Evolutionary conservation across 2,888 invertebrate species (phyloP), one percentile per base, ranked within the genome.

Genomic region (Drosophila ustulata): DNA sequence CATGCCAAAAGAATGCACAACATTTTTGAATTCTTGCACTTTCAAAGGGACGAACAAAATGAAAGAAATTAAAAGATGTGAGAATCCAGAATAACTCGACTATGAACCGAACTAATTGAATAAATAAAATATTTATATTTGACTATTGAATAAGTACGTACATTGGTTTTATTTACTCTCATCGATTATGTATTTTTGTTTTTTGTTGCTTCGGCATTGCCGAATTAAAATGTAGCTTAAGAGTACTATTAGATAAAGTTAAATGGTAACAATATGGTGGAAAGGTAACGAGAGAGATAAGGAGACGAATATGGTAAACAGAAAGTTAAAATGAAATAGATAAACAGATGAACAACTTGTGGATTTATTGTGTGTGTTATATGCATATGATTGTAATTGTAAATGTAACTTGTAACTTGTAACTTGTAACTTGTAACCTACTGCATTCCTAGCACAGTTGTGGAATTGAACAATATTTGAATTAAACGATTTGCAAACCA

Each of bases 371-470:
- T 66, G 45, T 58, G 55, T 61, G 53, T 25, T 45, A 56, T 26
- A 45, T 39, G 63, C 50, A 63, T 65, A 64, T 52, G 46, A 56
- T 28, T 66, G 37, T 69, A 75, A 57, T 61, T 85, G 65, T 76
- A 71, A 68, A 69, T 85, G 62, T 82, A 41, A 37, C 4, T 41
- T 13, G 39, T 41, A 57, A 75, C 59, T n/a, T 85, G 62, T 82
- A 41, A 37, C 4, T 41, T 85, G 62, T 82, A 41, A 37, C 4
- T 41, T 13, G 39, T 41, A 57, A 75, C 59, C 71, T 74, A 88
- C 88, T 88, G 82, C 89, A 88, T 86, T 83, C 84, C 89, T 86
- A 83, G 88, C 85, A 85, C 88, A 87, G 77, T 87, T 84, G 69
- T 84, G 85, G 88, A 84, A 89, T 89, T 89, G 85, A 82, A 81